Base-by-base conservation (phyloP, 2,888 invertebrate genomes). In the Amaurobius ferox region DNA sequence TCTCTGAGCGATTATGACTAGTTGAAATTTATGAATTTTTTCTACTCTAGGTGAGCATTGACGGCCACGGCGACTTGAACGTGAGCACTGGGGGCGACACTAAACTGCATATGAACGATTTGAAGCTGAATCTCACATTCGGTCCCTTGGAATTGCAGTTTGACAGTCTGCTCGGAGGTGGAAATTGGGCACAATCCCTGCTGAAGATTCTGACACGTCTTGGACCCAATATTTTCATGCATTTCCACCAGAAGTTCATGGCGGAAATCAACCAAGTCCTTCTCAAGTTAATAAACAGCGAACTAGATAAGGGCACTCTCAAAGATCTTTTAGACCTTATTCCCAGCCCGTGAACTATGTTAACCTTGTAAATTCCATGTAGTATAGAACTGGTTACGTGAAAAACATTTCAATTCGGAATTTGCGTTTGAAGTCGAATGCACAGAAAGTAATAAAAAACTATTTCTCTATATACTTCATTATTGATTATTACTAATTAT, bases 261-360 rank as follows among this genome's bases (percentile, higher is more conserved):
- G 16, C 13, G 9, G 78, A 80, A 35, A 16, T 87, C 68, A 73
- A 81, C 68, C 48, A 73, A 0, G 81, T 68, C 0, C n/a, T 87
- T 23, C 35, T 87, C 2, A 77, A 77, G 19, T 40, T 87, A 16
- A 80, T 81, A 23, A 87, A 87, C 28, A 55, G 67, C n/a, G 87
- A 87, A 35, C 62, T 87, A 28, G 87, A 81, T 35, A 87, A 87
- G 35, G 86, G 86, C 16, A 86, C 86, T 0, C 71, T 86, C 1
- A 62, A 55, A 7, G 86, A 86, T 23, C 26, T 86, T 2, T 16
- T 86, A 7, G 76, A 86, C 5, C 73, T 70, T n/a, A 86, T 86
- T 39, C 86, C 74, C 0, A 30, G 19, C 11, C 19, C 19, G 1
- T 55, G 55, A 55, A 55, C 16, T 16, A 16, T 5, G 9, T 35